Conservation (phyloP, 2,888 invertebrate species). For the Melipona bicolor region DNA sequence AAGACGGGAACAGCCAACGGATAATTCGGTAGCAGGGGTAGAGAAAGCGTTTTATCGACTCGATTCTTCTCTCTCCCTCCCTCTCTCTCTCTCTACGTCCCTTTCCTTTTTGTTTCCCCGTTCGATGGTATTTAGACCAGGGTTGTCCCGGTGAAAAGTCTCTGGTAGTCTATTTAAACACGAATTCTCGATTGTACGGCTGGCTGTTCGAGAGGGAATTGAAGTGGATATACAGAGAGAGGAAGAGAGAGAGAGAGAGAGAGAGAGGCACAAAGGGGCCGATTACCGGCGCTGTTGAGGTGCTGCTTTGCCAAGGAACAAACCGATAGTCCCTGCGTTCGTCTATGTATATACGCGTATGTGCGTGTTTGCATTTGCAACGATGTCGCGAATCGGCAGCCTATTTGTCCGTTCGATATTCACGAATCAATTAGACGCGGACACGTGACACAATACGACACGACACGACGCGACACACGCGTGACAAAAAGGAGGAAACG, state of each 20-base stretch:
- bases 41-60: slow-evolving; percentile 33
- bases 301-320: slow-evolving; percentile 12
- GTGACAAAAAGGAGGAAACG: neutral
- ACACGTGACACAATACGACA: neutral
- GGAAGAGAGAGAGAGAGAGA: too few species aligned
- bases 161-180: slow-evolving; percentile 29
- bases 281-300: slow-evolving; percentile 19
- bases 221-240: slow-evolving; percentile 22
- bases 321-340: neutral
- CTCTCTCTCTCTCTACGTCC: too few species aligned
- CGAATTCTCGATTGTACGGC: slow-evolving; percentile 28
- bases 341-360: too few species aligned
- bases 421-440: slow-evolving; percentile 47
- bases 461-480: slow-evolving; percentile 9
- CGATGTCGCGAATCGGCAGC: neutral
- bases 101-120: neutral
- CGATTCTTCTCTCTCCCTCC: too few species aligned
- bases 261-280: slow-evolving; percentile 25
- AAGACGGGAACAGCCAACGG: slow-evolving; percentile 19
- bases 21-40: slow-evolving; percentile 43
- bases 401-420: slow-evolving; percentile 39
- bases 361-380: slow-evolving; percentile 8
- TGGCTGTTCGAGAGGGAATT: slow-evolving; percentile 38
- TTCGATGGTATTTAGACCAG: slow-evolving; percentile 30
- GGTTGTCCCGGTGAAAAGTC: slow-evolving; percentile 11